Conservation (phyloP, 2,888 invertebrate species). For the Thera britannica region DNA sequence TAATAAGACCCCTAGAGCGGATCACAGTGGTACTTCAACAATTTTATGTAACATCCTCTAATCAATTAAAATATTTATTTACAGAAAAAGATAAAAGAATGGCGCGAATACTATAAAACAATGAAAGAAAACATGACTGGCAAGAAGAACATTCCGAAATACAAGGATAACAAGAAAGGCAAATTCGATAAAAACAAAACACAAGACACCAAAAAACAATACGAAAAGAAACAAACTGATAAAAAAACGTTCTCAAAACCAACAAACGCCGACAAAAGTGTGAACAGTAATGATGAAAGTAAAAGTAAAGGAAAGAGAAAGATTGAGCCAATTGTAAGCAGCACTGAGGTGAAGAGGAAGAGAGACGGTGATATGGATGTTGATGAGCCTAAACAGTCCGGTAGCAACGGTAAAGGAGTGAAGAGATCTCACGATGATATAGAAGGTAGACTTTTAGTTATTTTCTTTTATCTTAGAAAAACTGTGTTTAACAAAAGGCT, state of each 20-base stretch:
- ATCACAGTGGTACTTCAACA: no score
- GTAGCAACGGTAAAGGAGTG: conserved; percentile 55
- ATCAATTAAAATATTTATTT: conserved; percentile 20
- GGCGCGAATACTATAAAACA: conserved; percentile 73
- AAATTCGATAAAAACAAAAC: conserved; percentile 64
- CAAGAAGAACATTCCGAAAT: conserved; percentile 60
- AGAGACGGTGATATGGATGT: conserved; percentile 60
- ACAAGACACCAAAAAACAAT: conserved; percentile 22
- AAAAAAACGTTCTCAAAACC: neutral
- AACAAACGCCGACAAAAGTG: conserved; percentile 42
- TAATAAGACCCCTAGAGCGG: no score
- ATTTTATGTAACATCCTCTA: no score
- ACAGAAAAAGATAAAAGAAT: conserved; percentile 70
- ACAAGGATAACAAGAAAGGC: conserved; percentile 59
- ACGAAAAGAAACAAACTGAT: conserved; percentile 31
- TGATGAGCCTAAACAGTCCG: conserved; percentile 49
- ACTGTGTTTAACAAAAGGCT: no score
- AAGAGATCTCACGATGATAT: conserved; percentile 58
- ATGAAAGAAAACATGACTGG: conserved; percentile 77
- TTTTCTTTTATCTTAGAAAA: no score
- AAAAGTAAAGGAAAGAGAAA: conserved; percentile 64
- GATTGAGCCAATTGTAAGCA: conserved; percentile 51
- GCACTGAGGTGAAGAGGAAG: conserved; percentile 66
- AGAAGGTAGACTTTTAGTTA: conserved; percentile 30
- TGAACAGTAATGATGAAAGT: conserved; percentile 51